Evolutionary conservation across 2,113 vertebrate genomes (phyloP), one percentile per base, ranked within the genome.

Genomic region (Enhydra lutris): DNA sequence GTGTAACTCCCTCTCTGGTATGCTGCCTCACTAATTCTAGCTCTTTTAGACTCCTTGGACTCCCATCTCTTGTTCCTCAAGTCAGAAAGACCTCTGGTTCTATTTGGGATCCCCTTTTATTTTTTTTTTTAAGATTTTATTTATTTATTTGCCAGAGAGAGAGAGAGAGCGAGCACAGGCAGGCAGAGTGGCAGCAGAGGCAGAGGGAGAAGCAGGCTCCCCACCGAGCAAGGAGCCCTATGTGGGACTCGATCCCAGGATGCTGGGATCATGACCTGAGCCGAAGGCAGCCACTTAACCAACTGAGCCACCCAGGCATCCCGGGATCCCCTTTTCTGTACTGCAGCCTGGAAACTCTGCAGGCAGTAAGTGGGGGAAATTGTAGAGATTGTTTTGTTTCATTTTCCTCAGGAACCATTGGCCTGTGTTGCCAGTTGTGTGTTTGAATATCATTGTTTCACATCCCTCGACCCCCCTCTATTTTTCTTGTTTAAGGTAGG

Each of bases 391-490:
- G 17, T 7, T 74, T 92, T 83, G 8, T 55, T 93, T 89, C 50
- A 57, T 6, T 94, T 89, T 36, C 81, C 15, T 82, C n/a, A 63
- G 50, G 36, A 21, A 87, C 81, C 39, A 78, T 50, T 69, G 57
- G 4, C 4, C 42, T 45, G 0, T 31, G 9, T 11, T 95, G 18
- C 13, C 55, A 15, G 2, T 76, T 92, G 39, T 78, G 73, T 73
- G 45, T 36, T 52, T 95, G 52, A 83, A 67, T 71, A 91, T 29
- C 84, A 81, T 36, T 76, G 15, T 88, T 86, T 52, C 18, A 42
- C 3, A 42, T 34, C 11, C 21, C 8, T 1, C 0, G 5, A 47
- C 18, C 18, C 29, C n/a, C 23, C 8, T 0, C 9, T 36, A 17
- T 1, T 69, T 94, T 86, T 73, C 55, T 59, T 81, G n/a, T 84